These are phyloP conservation scores for Hemiprocne comata DNA, from an alignment of 2,113 vertebrate genomes.

Conservation along the genomic window DNA sequence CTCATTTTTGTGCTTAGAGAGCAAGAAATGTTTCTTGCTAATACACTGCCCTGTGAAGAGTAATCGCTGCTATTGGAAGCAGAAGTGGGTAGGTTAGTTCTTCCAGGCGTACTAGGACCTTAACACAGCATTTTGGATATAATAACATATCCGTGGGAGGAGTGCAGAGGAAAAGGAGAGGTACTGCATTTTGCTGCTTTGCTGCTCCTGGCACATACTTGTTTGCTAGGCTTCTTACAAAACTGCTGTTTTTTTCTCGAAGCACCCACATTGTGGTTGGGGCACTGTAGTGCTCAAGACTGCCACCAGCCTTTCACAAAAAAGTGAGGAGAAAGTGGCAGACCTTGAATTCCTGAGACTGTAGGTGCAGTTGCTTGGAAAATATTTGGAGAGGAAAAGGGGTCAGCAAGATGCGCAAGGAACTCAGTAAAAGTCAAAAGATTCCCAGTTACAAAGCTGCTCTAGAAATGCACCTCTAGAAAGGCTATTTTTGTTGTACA, in stretches of 20 bases:
- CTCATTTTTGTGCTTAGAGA: not conserved
- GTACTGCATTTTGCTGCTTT: not conserved
- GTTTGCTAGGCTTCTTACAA: not conserved
- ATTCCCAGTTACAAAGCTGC: not conserved
- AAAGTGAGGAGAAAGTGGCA: not conserved
- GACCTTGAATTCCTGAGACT: not conserved
- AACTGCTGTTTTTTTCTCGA: not conserved
- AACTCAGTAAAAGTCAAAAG: not conserved
- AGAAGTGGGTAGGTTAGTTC: not conserved
- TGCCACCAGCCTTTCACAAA: not conserved
- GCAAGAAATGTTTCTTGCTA: not conserved
- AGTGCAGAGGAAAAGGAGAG: not conserved
- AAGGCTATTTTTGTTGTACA: not conserved
- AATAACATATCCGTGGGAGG: not conserved
- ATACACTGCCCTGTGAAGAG: not conserved
- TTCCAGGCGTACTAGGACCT: not conserved
- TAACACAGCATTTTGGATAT: not conserved
- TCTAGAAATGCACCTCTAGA: not conserved
- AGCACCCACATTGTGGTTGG: not conserved
- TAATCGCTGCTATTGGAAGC: not conserved
- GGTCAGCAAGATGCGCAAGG: not conserved
- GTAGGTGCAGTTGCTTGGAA: not conserved
- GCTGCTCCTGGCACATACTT: not conserved
- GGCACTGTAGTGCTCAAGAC: not conserved
- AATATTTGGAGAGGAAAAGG: not conserved